phyloP scores from a whole-genome alignment of 1,140 invertebrate species.

The Onthophagus taurus region DNA sequence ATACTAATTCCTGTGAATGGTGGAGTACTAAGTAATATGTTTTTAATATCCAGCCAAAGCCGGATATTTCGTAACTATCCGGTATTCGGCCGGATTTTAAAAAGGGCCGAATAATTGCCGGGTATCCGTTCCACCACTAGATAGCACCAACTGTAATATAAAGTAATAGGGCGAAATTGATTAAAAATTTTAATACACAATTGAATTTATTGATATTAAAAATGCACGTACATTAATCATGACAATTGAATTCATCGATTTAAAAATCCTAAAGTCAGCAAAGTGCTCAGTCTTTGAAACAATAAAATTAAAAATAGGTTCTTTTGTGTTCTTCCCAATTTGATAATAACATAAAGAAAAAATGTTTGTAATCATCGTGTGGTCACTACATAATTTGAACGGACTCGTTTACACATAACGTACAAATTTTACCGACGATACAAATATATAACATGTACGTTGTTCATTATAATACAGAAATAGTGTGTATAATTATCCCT shows the following conservation, averaged over 20 bases:
- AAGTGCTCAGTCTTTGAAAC: constrained; percentile 21
- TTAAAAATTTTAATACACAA: constrained; percentile 17
- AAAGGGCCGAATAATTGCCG: too few species aligned
- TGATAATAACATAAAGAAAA: constrained; percentile 11
- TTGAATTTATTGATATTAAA: constrained; percentile 19
- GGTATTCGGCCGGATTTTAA: too few species aligned
- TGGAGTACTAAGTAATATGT: too few species aligned
- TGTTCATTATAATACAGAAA: background rate
- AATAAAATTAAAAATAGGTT: too few species aligned
- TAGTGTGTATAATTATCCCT: background rate
- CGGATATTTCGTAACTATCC: too few species aligned
- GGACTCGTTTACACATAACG: constrained; percentile 9
- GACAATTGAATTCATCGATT: constrained; percentile 8
- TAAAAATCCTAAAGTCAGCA: constrained; percentile 20
- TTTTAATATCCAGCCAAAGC: too few species aligned
- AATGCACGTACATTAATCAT: constrained; percentile 21
- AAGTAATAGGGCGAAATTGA: too few species aligned
- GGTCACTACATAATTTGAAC: constrained; percentile 6
- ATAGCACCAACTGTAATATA: too few species aligned
- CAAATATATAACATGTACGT: constrained; percentile 12
- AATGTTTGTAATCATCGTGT: too few species aligned
- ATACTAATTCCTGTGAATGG: too few species aligned
- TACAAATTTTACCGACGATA: constrained; percentile 13
- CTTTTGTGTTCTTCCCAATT: constrained; percentile 13
- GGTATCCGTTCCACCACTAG: too few species aligned